These are phyloP conservation scores for Zaprionus davidi DNA, from an alignment of 1,140 invertebrate genomes.

Conservation along the genomic window DNA sequence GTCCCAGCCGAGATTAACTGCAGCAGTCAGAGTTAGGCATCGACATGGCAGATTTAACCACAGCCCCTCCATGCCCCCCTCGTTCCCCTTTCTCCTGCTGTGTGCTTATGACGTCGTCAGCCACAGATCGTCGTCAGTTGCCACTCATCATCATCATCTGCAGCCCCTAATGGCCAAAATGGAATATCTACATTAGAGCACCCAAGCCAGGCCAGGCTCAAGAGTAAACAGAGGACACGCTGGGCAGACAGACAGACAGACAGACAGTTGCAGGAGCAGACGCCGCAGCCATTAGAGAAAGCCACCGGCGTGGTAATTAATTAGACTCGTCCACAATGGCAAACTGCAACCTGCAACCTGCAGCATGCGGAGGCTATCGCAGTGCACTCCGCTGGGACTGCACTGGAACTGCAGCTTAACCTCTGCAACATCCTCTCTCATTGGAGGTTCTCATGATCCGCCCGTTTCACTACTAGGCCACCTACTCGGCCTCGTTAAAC, in stretches of 20 bases:
- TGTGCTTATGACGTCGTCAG: conserved; percentile 66
- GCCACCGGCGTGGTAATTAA: conserved; percentile 73
- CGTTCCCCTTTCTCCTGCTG: conserved; percentile 18
- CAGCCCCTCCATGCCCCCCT: not conserved
- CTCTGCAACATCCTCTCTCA: conserved; percentile 30
- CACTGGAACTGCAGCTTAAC: conserved; percentile 39
- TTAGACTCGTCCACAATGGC: conserved; percentile 61
- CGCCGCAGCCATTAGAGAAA: conserved; percentile 55
- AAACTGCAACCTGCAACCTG: conserved; percentile 12
- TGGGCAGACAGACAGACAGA: conserved; percentile 6
- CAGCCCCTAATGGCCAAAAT: conserved; percentile 51
- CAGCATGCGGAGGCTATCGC: conserved; percentile 27
- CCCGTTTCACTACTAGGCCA: conserved; percentile 28
- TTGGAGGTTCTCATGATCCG: conserved; percentile 58
- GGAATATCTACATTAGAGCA: conserved; percentile 77
- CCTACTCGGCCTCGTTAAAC: conserved; percentile 27
- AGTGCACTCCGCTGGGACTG: conserved; percentile 12
- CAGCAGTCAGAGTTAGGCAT: conserved; percentile 44
- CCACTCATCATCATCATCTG: conserved; percentile 26
- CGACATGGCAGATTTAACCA: conserved; percentile 23
- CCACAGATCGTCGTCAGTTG: conserved; percentile 14
- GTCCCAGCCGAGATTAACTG: conserved; percentile 71
- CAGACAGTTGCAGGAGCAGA: conserved; percentile 8
- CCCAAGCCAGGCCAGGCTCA: not conserved
- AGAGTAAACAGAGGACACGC: not conserved